Base-by-base conservation (phyloP, 2,888 invertebrate genomes). In the Andricus quercusramuli region DNA sequence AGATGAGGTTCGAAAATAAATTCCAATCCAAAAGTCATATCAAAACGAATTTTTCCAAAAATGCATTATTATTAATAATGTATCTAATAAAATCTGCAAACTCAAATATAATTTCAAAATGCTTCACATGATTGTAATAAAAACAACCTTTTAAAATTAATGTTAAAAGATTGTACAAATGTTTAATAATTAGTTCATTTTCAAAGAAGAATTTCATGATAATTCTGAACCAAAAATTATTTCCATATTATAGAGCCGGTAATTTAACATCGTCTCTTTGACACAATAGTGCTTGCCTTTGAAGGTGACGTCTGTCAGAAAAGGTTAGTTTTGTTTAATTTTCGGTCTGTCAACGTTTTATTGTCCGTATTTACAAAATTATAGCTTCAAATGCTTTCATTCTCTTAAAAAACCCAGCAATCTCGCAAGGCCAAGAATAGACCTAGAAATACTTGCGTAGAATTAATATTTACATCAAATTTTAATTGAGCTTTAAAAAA, bases 221-320 rank as follows among this genome's bases (percentile, higher is more conserved):
- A 17, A 47, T 17, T 47, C 17, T 17, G 5, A 17, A 47, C 4
- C 5, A 17, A 17, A 47, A 17, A 47, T 47, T 47, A 47, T 17
- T 47, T 47, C 17, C 47, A 47, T 6, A 47, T 47, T 47, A 47
- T 32, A 32, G 15, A 32, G 65, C 17, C 20, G 20, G 29, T 65
- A 17, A 65, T 29, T 37, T 32, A 65, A 65, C n/a, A 65, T 37
- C 20, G 8, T 65, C 37, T 65, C 20, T 9, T 37, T 37, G 37
- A 32, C 37, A 65, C 65, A 65, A 65, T 20, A 65, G 20, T 17
- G 17, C 20, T 51, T 11, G 17, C 20, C 22, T 44, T 11, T 51
- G 70, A 51, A 51, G 29, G 70, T 51, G 51, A 70, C 70, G 32
- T 70, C 11, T 32, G 51, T 51, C 70, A 51, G 11, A 47, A 68